Evolutionary conservation across 2,888 invertebrate species (phyloP).

Genomic region (Heliconius hortense): DNA sequence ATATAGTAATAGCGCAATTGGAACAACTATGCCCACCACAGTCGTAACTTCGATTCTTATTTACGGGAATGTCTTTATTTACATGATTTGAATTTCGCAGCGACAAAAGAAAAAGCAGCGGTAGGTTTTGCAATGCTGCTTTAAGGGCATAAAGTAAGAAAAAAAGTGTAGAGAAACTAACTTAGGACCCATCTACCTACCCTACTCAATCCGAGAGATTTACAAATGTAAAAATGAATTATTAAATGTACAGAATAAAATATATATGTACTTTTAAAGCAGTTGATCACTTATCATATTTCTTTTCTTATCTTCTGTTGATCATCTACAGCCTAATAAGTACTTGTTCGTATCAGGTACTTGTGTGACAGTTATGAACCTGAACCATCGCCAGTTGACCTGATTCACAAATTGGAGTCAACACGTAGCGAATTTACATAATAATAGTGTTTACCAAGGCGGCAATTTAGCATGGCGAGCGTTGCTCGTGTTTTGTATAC

Average conservation of each 20-base stretch:
- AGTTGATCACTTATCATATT: conserved; percentile 24
- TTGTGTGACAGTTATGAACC: conserved; percentile 33
- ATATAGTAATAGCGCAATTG: too few relatives aligned
- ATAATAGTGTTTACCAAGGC: conserved; percentile 63
- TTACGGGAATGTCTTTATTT: too few relatives aligned
- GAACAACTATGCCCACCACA: too few relatives aligned
- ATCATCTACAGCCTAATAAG: conserved; percentile 1
- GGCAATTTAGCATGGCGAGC: conserved; percentile 54
- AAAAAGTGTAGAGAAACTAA: too few relatives aligned
- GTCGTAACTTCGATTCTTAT: too few relatives aligned
- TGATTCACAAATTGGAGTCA: conserved; percentile 49
- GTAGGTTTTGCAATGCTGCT: too few relatives aligned
- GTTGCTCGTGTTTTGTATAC: conserved; percentile 31
- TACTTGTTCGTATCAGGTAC: conserved; percentile 11
- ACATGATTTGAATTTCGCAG: too few relatives aligned
- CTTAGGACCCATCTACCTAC: background rate
- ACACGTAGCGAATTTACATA: conserved; percentile 65
- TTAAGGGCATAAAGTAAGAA: too few relatives aligned
- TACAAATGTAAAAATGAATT: background rate
- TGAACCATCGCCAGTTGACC: conserved; percentile 36
- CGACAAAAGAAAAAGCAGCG: too few relatives aligned
- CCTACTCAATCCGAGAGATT: rapidly evolving
- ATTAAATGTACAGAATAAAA: background rate
- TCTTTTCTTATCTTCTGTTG: too few relatives aligned
- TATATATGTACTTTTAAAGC: background rate